Conservation (phyloP, 2,797 vertebrate species). For the Sebastes cheni region DNA sequence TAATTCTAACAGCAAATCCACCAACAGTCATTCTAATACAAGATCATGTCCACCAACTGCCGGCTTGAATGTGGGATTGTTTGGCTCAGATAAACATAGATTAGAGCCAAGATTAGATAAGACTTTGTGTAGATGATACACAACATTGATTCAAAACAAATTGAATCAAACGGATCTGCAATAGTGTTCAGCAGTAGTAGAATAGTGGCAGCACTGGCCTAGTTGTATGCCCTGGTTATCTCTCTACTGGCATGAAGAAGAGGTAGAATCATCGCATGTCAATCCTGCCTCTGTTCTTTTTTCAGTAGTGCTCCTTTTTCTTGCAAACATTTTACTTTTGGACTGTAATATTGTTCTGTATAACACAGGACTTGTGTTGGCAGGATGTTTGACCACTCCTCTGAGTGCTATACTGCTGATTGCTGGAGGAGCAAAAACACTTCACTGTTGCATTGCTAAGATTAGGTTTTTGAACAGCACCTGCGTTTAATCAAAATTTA, state of each 20-base stretch:
- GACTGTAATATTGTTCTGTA: not conserved
- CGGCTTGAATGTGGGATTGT: conserved; percentile 26
- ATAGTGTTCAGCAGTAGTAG: not conserved
- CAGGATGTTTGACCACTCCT: conserved; percentile 8
- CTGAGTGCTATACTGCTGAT: conserved; percentile 1
- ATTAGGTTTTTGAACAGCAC: not conserved
- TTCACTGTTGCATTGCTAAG: not conserved
- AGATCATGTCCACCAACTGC: conserved; percentile 38
- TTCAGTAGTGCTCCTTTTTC: conserved; percentile 16
- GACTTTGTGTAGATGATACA: conserved; percentile 28
- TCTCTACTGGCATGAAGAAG: not conserved
- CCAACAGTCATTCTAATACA: conserved; percentile 27
- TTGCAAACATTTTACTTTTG: conserved; percentile 18
- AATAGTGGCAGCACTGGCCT: not conserved
- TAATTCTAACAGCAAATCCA: conserved; percentile 36
- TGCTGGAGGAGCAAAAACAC: not conserved
- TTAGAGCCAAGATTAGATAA: conserved; percentile 38
- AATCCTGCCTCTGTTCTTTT: conserved; percentile 9
- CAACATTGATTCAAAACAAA: conserved; percentile 44
- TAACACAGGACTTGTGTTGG: not conserved
- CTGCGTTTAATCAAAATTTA: not conserved
- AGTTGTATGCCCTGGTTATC: conserved; percentile 13
- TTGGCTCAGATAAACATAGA: conserved; percentile 37
- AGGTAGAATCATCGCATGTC: not conserved
- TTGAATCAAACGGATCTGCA: conserved; percentile 18